Conservation (phyloP, 2,797 vertebrate genomes). For the Melanotaenia maccullochi region DNA sequence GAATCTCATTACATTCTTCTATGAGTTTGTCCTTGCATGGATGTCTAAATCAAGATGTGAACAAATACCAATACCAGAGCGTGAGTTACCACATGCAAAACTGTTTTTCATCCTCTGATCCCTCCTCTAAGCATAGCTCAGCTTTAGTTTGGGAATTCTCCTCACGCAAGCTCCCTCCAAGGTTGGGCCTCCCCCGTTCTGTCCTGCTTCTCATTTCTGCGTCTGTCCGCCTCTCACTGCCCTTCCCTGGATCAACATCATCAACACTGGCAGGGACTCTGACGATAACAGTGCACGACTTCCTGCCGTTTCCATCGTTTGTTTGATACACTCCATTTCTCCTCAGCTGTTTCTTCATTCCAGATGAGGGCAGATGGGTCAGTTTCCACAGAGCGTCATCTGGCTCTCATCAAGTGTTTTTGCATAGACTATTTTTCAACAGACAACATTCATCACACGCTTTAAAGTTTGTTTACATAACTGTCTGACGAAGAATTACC, state of each 20-base stretch:
- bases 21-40: conserved; percentile 50
- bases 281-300: conserved; percentile 51
- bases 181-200: conserved; percentile 48
- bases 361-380: conserved; percentile 64
- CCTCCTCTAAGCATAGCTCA: not conserved
- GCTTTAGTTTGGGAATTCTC: conserved; percentile 61
- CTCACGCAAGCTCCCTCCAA: conserved; percentile 60
- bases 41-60: conserved; percentile 28
- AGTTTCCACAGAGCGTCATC: conserved; percentile 66
- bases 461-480: conserved; percentile 67
- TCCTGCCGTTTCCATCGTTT: conserved; percentile 65
- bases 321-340: conserved; percentile 71
- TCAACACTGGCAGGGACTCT: conserved; percentile 56
- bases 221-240: conserved; percentile 14
- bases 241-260: conserved; percentile 43
- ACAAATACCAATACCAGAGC: conserved; percentile 3
- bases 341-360: conserved; percentile 56
- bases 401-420: conserved; percentile 75
- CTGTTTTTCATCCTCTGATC: conserved; percentile 26
- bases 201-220: conserved; percentile 50
- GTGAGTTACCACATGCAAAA: conserved; percentile 28
- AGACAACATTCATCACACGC: conserved; percentile 65
- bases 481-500: conserved; percentile 57
- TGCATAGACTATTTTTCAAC: conserved; percentile 61
- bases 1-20: conserved; percentile 35